Conservation (phyloP, 2,888 invertebrate genomes). For the Tholera decimalis region DNA sequence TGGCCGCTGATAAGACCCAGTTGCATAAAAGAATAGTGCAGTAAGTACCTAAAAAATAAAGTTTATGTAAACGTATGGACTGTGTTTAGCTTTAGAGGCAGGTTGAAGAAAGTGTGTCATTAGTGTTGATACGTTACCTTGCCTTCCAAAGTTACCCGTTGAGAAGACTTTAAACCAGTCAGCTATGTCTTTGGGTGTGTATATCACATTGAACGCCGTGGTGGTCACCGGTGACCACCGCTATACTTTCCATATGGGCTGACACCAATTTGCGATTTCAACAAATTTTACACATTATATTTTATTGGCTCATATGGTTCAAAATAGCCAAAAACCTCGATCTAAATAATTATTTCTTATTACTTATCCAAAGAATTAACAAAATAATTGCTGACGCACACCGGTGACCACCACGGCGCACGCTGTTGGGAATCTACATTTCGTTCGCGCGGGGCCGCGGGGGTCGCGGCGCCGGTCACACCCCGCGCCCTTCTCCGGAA, state of each 20-base stretch:
- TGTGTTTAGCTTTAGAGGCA: too few species aligned
- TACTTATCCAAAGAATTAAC: slow-evolving; percentile 17
- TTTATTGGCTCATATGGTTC: slow-evolving; percentile 10
- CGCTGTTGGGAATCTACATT: slow-evolving; percentile 2
- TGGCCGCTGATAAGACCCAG: too few species aligned
- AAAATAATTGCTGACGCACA: not conserved
- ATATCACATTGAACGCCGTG: slow-evolving; percentile 1
- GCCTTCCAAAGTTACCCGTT: too few species aligned
- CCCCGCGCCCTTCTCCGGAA: slow-evolving; percentile 4
- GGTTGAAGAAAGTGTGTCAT: too few species aligned
- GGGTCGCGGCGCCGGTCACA: slow-evolving; percentile 5
- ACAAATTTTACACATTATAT: slow-evolving; percentile 16
- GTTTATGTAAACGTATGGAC: too few species aligned
- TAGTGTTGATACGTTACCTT: too few species aligned
- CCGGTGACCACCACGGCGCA: slow-evolving; percentile 17
- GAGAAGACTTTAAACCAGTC: too few species aligned
- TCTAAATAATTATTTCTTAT: slow-evolving; percentile 17
- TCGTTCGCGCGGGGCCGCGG: slow-evolving; percentile 7
- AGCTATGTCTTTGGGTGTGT: too few species aligned
- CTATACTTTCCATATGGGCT: not conserved
- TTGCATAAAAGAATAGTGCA: too few species aligned
- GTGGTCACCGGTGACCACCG: slow-evolving; percentile 2
- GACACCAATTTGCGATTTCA: slow-evolving; percentile 5
- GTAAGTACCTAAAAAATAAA: too few species aligned
- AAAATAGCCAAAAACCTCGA: slow-evolving; percentile 3